Evolutionary conservation across 2,888 invertebrate species (phyloP), one percentile per base, ranked within the genome.

Genomic region (Cosmia trapezina): DNA sequence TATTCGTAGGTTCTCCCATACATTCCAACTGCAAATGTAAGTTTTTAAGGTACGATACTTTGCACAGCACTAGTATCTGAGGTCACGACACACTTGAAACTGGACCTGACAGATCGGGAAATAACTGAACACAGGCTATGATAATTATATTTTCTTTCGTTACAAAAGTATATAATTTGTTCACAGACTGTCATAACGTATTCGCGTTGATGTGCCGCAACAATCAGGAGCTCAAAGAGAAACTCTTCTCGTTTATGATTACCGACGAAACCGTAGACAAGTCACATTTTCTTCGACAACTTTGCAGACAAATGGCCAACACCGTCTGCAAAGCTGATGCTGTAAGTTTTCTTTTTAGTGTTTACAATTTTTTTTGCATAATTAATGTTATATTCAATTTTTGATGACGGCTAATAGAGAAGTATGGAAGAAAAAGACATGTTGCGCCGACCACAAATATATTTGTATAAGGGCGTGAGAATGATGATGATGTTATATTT

Each of bases 321-420:
- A 98, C 98, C 84, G 98, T 98, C 86, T 99, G 99, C 94, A 98
- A 98, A 92, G 98, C 99, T 85, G 99, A 99, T 96, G 98, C 98
- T 91, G 99, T 99, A 94, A 97, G 98, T 84, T 57, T 56, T 37
- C 2, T 19, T 70, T 74, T 37, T 54, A 33, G 19, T 54, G 54
- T 54, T 54, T 12, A 22, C 37, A 19, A 28, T 41, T 37, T 61
- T 51, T 12, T 22, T 28, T 22, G n/a, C n/a, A 28, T 22, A 28
- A 28, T 28, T 28, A 28, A 37, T 47, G 8, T 28, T 41, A 17
- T 8, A 14, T 22, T 22, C 0, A 22, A 19, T 14, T 33, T 43
- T 19, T 28, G 14, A 54, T 54, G 14, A 54, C 7, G 14, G 17
- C 14, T 28, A 1, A 28, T 17, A 28, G 28, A 22, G 6, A 4